Conservation (phyloP, 2,113 vertebrate species). For the Phylloscopus trochiloides region DNA sequence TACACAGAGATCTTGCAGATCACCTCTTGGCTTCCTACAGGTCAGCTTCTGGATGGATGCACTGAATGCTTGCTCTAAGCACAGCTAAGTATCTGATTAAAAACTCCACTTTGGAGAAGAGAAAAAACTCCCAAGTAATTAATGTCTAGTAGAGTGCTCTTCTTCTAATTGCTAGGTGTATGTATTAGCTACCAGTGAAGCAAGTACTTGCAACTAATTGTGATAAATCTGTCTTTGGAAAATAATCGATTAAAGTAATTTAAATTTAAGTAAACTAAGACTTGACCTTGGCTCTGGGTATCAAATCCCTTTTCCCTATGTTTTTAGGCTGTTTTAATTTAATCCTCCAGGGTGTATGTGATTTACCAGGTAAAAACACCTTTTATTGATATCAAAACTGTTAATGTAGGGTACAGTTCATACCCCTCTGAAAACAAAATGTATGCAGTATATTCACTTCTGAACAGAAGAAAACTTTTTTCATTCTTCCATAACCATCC, state of each 20-base stretch:
- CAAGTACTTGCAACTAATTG: neutral
- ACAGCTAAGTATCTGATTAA: neutral
- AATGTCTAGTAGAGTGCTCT: neutral
- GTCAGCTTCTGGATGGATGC: neutral
- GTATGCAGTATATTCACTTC: neutral
- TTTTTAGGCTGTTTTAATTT: neutral
- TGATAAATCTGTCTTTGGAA: neutral
- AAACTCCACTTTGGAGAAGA: neutral
- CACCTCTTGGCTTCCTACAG: neutral
- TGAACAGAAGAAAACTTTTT: neutral
- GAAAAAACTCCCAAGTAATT: neutral
- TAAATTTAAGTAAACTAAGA: neutral
- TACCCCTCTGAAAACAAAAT: neutral
- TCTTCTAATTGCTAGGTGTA: neutral
- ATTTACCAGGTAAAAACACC: neutral
- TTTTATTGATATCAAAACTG: neutral
- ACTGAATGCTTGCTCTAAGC: neutral
- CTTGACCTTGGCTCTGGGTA: neutral
- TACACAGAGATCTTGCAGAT: neutral
- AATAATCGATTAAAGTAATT: neutral
- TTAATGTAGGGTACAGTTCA: neutral
- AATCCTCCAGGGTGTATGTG: neutral
- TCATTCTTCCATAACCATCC: neutral
- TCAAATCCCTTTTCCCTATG: neutral
- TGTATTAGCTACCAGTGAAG: neutral